Evolutionary conservation across 1,140 invertebrate genomes (phyloP).

Genomic region (Ridgeia piscesae): DNA sequence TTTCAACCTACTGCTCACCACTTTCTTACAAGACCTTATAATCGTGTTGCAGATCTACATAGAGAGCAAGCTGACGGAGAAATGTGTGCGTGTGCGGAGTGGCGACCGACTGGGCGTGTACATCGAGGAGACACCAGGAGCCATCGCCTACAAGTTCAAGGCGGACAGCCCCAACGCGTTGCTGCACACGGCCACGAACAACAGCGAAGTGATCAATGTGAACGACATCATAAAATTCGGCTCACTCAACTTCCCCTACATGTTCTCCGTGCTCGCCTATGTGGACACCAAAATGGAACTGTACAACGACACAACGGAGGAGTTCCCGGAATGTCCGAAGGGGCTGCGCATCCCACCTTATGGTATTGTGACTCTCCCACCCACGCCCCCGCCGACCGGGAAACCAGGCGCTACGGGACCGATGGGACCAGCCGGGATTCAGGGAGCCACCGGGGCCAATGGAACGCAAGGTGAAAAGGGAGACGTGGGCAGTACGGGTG

Average conservation of each 20-base stretch:
- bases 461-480: conserved; percentile 12
- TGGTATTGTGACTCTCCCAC: neutral
- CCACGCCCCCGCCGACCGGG: neutral
- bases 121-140: conserved; percentile 18
- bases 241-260: conserved; percentile 18
- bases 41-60: conserved; percentile 25
- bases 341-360: conserved; percentile 18
- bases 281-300: conserved; percentile 15
- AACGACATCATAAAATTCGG: conserved; percentile 13
- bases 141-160: conserved; percentile 20
- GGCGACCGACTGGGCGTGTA: conserved; percentile 23
- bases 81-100: conserved; percentile 20
- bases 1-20: too few relatives aligned
- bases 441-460: neutral
- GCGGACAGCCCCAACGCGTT: neutral
- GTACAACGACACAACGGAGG: neutral
- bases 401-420: conserved; percentile 17
- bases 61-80: conserved; percentile 18
- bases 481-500: neutral
- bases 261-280: conserved; percentile 19
- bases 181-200: neutral
- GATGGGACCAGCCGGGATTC: neutral
- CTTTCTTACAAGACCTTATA: neutral
- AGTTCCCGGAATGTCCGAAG: conserved; percentile 4
- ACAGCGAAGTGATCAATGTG: neutral